Evolutionary conservation across 2,888 invertebrate species (phyloP), one percentile per base, ranked within the genome.

Genomic region (Zygaena filipendulae): DNA sequence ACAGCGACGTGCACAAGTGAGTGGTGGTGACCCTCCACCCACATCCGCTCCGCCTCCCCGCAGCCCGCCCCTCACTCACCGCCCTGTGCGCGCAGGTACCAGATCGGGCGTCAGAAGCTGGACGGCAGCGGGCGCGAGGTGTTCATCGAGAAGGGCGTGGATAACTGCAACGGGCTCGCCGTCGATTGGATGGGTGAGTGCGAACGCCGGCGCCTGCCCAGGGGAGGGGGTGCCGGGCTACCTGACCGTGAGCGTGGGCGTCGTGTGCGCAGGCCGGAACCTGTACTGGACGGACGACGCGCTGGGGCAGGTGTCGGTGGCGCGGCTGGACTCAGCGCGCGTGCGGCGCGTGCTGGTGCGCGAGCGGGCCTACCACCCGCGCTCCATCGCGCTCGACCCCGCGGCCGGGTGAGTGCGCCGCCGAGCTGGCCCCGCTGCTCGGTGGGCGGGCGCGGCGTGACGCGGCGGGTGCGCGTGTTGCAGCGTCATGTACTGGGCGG

Each of bases 271-370:
- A 72, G 74, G 67, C 0, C 46, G 61, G 32, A 92, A 93, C 70
- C 59, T 95, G 32, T 95, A 91, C 72, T 94, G 92, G 91, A 89
- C 90, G 27, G 91, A 90, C 64, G 86, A 86, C 58, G 85, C 85
- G 29, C 70, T 85, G 40, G 85, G 87, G 31, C 82, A 81, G 27
- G 82, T 94, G 38, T 84, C 82, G 47, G 91, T 90, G 18, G 84
- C 88, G 23, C 84, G 83, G 18, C 56, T 92, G 33, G 83, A 86
- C 44, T 66, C 83, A 21, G 30, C 36, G 7, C 79, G 80, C 40
- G 81, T 82, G 4, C 46, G 52, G 8, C 81, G 81, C 42, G 82
- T 83, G 8, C 61, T 91, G 10, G 63, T 85, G 9, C 63, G 77
- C 22, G 84, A 82, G 74, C 53, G 74, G 59, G 52, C 83, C 84